phyloP scores from a whole-genome alignment of 2,113 vertebrate genomes.

The Gavialis gangeticus region DNA sequence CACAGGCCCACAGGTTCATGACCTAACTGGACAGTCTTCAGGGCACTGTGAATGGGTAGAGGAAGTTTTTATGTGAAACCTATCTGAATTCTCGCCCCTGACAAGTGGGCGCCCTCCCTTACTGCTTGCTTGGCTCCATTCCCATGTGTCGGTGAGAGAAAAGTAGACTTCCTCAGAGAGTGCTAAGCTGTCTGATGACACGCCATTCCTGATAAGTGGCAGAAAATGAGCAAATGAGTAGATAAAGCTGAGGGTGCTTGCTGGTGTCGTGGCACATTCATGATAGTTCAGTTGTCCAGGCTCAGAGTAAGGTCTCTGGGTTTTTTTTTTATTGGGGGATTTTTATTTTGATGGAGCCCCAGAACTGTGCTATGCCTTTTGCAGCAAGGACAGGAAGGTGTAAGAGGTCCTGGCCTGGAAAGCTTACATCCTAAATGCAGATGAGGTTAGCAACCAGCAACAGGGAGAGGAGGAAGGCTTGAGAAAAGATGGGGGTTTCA shows the following conservation, averaged over 20 bases:
- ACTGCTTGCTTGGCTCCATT: not conserved
- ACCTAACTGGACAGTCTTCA: not conserved
- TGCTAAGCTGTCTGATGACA: not conserved
- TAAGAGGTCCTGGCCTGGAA: not conserved
- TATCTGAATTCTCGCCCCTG: not conserved
- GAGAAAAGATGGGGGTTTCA: not conserved
- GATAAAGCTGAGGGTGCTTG: not conserved
- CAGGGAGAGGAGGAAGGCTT: not conserved
- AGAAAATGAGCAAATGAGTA: not conserved
- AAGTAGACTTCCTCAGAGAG: not conserved
- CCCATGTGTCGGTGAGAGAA: not conserved
- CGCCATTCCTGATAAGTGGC: not conserved
- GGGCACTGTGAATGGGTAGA: too few species aligned
- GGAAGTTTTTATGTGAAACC: not conserved
- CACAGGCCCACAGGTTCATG: not conserved
- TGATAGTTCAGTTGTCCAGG: not conserved
- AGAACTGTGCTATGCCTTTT: not conserved
- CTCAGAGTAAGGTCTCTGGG: not conserved
- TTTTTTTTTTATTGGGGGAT: not conserved
- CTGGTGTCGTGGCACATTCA: not conserved
- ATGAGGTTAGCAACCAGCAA: not conserved
- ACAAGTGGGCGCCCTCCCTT: not conserved
- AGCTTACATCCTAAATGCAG: not conserved
- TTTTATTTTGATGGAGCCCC: not conserved
- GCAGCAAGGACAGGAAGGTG: not conserved